These are phyloP conservation scores for Melanostoma scalare DNA, from an alignment of 2,888 invertebrate genomes.

Conservation along the genomic window DNA sequence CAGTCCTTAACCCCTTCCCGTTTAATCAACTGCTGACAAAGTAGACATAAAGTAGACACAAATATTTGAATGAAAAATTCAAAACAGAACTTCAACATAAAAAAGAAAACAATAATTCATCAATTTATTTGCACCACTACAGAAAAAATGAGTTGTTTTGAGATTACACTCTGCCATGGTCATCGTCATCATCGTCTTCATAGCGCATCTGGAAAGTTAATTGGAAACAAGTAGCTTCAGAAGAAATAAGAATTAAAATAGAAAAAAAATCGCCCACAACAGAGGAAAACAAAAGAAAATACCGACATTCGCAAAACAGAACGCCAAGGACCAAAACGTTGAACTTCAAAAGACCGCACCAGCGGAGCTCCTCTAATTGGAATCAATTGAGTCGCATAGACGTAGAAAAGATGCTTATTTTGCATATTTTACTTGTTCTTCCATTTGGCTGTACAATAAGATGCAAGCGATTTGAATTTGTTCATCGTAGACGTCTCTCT, in stretches of 20 bases:
- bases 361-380: conserved; percentile 60
- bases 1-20: too few relatives aligned
- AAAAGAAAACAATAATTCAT: conserved; percentile 52
- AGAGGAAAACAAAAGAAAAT: conserved; percentile 22
- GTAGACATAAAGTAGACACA: too few relatives aligned
- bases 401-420: conserved; percentile 57
- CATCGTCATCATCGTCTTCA: conserved; percentile 40
- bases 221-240: conserved; percentile 47
- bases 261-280: conserved; percentile 28
- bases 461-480: conserved; percentile 42
- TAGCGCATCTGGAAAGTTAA: conserved; percentile 65
- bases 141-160: conserved; percentile 49
- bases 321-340: conserved; percentile 25
- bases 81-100: too few relatives aligned
- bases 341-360: conserved; percentile 65
- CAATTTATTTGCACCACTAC: conserved; percentile 59
- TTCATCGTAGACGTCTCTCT: conserved; percentile 14
- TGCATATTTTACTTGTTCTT: conserved; percentile 42
- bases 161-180: conserved; percentile 53
- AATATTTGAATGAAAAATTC: too few relatives aligned
- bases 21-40: too few relatives aligned
- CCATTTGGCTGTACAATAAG: background rate
- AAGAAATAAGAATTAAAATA: conserved; percentile 11
- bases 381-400: conserved; percentile 70
- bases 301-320: conserved; percentile 21